A percentile compares a stretch with the other conserved stretches of the same genome.
phyloP scores from a whole-genome alignment of 2,113 vertebrate species.

The Siniperca knerii region DNA sequence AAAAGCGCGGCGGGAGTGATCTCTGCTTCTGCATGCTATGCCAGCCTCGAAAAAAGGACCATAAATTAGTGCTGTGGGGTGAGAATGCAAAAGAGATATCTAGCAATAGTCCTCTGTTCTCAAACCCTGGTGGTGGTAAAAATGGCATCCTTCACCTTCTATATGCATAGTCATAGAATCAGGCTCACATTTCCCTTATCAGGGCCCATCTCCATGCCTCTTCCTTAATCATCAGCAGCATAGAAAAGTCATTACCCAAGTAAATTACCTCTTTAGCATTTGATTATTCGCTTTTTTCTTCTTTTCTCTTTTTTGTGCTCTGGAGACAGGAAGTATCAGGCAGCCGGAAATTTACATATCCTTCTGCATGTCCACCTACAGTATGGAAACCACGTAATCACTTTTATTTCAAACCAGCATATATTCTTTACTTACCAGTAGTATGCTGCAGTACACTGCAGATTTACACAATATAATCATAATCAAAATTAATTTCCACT shows the following conservation, averaged over 20 bases:
- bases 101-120: conserved; percentile 22
- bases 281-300: conserved; percentile 61
- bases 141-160: conserved; percentile 26
- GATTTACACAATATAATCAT: conserved; percentile 12
- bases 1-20: conserved; percentile 37
- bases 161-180: conserved; percentile 57
- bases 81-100: conserved; percentile 46
- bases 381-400: conserved; percentile 7
- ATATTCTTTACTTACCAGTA: neutral
- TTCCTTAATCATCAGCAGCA: conserved; percentile 68
- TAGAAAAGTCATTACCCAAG: conserved; percentile 70
- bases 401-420: neutral
- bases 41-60: conserved; percentile 13
- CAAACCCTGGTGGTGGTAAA: conserved; percentile 10
- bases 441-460: neutral
- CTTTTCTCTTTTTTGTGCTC: conserved; percentile 24
- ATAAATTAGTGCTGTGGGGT: conserved; percentile 38
- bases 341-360: conserved; percentile 22
- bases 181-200: conserved; percentile 53
- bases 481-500: conserved; percentile 3
- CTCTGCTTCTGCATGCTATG: conserved; percentile 47
- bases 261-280: conserved; percentile 75
- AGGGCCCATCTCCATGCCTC: conserved; percentile 57
- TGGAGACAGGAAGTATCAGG: conserved; percentile 24
- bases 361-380: neutral